Evolutionary conservation across 2,797 vertebrate species (phyloP), one percentile per base, ranked within the genome.

Genomic region (Geotrypetes seraphini): DNA sequence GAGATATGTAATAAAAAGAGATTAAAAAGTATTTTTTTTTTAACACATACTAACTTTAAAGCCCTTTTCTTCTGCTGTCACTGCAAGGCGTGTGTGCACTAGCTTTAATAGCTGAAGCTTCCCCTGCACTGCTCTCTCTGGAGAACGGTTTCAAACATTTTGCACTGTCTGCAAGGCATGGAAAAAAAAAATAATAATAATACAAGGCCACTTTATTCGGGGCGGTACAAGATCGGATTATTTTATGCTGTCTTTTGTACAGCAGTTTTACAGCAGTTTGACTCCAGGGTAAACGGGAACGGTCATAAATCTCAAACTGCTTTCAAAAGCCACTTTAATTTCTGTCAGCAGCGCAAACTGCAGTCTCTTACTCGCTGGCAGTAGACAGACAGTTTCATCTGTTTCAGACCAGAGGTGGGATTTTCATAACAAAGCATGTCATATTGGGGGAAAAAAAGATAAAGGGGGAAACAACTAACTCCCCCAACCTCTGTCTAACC

Each of bases 301-400:
- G 47, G 69, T 69, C 73, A 65, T 75, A 75, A 78, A 77, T 74
- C 47, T 64, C 66, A 71, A 25, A 45, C 66, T 76, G 69, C 69
- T 81, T 81, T 81, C 73, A 74, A 73, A 81, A 73, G n/a, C 65
- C 75, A 71, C 75, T 81, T 79, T 79, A 75, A 77, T 74, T 75
- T 72, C 75, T 72, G 70, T 68, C 73, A 69, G 44, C 25, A 11
- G 20, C 16, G 40, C 23, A 30, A 54, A 63, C 11, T 16, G 33
- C 51, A 48, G 41, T 19, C 43, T 32, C 12, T 47, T 13, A 10
- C 26, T 46, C 54, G 33, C 47, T 60, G 63, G 39, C 45, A 62
- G 35, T 49, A 50, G 73, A 66, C 79, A 39, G 70, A 81, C 75
- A 78, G 62, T 72, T 53, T 36, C 58, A 68, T 71, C 66, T 73